phyloP scores from a whole-genome alignment of 2,888 invertebrate genomes.

The Megalurothrips usitatus region DNA sequence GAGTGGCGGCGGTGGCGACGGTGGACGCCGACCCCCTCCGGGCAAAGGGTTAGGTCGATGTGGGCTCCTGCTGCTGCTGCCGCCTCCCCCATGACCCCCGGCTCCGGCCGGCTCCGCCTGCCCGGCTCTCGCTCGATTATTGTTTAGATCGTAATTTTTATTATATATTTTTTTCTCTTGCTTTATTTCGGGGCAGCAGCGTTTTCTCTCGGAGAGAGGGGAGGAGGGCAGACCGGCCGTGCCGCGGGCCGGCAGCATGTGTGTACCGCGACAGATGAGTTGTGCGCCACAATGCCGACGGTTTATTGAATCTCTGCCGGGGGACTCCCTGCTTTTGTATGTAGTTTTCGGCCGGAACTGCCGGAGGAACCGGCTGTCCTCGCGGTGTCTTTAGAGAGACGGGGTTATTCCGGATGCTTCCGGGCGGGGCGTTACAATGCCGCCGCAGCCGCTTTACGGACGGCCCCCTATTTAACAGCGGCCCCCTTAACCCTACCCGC shows the following conservation, averaged over 20 bases:
- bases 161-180: neutral
- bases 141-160: slow-evolving; percentile 11
- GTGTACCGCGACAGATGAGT: no score
- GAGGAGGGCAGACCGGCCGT: neutral
- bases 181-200: no score
- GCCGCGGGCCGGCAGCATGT: neutral
- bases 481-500: no score
- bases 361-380: no score
- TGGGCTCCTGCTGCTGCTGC: neutral
- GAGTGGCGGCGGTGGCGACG: no score
- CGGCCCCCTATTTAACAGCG: neutral
- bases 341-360: no score
- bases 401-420: neutral
- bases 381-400: no score
- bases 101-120: neutral
- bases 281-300: neutral
- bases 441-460: no score
- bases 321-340: no score
- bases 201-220: neutral
- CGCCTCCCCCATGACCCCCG: neutral
- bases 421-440: neutral
- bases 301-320: no score
- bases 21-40: neutral
- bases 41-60: neutral
- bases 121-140: neutral